Evolutionary conservation across 2,797 vertebrate genomes (phyloP), one percentile per base, ranked within the genome.

Genomic region (Alcedo atthis): DNA sequence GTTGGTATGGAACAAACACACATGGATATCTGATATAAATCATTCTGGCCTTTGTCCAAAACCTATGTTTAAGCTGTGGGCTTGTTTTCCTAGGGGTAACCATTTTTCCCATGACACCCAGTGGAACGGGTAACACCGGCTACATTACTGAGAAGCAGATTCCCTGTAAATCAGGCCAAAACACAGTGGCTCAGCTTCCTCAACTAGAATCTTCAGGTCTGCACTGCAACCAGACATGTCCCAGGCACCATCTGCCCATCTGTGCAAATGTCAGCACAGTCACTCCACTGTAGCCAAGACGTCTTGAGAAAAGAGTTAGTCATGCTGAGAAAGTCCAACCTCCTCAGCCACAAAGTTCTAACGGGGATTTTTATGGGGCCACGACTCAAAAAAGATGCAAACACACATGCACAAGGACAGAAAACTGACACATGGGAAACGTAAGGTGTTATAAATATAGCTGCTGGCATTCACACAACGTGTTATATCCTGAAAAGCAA

Each of bases 181-280:
- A 68, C 40, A 69, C 24, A 83, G 77, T 74, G 61, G 66, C 66
- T 93, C 1, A 0, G 57, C 67, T 85, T 92, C 81, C 87, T 96
- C 67, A 80, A 55, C 46, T 53, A 69, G 42, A 55, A 79, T 87
- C 89, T 77, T 93, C 81, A 89, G 79, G 93, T 85, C 55, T 94
- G 71, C 79, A 82, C 66, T 79, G 81, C 79, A 95, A 94, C 45
- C 55, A 92, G 85, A 85, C 89, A 68, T 61, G 86, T 91, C 85
- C 82, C 71, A 91, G 89, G 87, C 84, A 95, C 81, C 94, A 94
- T 86, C 76, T 90, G 86, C 66, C 89, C 4, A 1, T 78, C 92
- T 94, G 86, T 93, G 94, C 91, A 93, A 95, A 94, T 83, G 82
- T 95, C 93, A 96, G 74, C 82, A 85, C 8, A 79, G 84, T 78